Evolutionary conservation across 2,113 vertebrate species (phyloP), one percentile per base, ranked within the genome.

Genomic region (Jaculus jaculus): DNA sequence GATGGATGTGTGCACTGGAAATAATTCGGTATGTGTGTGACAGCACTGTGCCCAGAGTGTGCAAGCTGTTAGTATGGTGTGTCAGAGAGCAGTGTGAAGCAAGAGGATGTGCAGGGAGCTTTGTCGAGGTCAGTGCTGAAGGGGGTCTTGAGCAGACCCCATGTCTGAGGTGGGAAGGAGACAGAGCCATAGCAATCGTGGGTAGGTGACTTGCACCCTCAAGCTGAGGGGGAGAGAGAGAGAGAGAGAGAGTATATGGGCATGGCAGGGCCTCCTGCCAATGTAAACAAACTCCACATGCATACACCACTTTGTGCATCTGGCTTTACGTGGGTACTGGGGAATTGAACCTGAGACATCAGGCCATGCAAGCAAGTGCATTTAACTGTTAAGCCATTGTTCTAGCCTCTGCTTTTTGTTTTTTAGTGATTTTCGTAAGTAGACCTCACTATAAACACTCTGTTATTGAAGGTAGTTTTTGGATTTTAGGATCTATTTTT

Each of bases 401-500:
- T 54, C 54, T 16, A 54, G 54, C 54, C 54, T 16, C 54, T 47
- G 42, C 42, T 47, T 47, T 47, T 47, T 47, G 42, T 47, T 47
- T 47, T 47, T 47, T 47, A 47, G 42, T 47, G 42, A 12, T 39
- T 63, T 30, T 66, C 18, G 8, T n/a, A 60, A 54, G 16, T 32
- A 23, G 39, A 61, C 26, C 37, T 71, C 17, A 32, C 54, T 18
- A 7, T 1, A 7, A 84, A 6, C 37, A 24, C n/a, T 77, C 13
- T 54, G 34, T 39, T 32, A 30, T 69, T 7, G 0, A 85, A 24
- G n/a, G 4, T 2, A 17, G 7, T n/a, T 87, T 75, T 78, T 1
- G 16, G 9, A 37, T 87, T 75, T 78, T 21, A 78, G 37, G 66
- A 30, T 78, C 89, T 93, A 80, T 86, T 94, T 75, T 92, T 80